Evolutionary conservation across 1,140 invertebrate species (phyloP), one percentile per base, ranked within the genome.

Genomic region (Dreissena rostriformis): DNA sequence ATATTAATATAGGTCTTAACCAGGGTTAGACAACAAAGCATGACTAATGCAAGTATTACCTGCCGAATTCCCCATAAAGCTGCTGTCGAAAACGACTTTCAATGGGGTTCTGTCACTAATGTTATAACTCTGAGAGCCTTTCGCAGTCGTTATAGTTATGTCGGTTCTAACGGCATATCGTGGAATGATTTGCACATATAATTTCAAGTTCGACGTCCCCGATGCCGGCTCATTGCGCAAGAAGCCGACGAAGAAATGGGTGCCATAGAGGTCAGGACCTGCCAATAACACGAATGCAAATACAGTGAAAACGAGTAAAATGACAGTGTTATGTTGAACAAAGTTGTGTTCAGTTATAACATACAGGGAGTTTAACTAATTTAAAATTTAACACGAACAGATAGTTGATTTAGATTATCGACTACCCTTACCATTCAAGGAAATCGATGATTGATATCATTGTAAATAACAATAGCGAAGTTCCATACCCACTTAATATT

Each of bases 201-300:
- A 29, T 49, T 65, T 17, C 22, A 53, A 72, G 2, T 52, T 0
- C 19, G 55, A 53, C 12, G 55, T 49, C 8, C 70, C 79, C 4
- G 19, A 7, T 22, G 72, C 7, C 7, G 70, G 68, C 24, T 81
- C 79, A 29, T 65, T 73, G 11, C 79, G 53, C 17, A 73, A 70
- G 51, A 81, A 81, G 4, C 68, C 79, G 53, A 81, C 29, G 19
- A 24, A 65, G 29, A 81, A 81, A 11, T 65, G 17, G 5, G 68
- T 29, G 2, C 79, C 79, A 39, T 73, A 81, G 49, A 49, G 39
- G 49, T 81, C 79, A 39, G 79, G 79, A 28, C 68, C 79, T 81
- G 15, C 55, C 0, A 74, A 24, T 22, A 24, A 61, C 2, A 39
- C 39, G 39, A 39, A 39, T 39, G 39, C 39, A 39, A 8, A 5